Evolutionary conservation across 2,888 invertebrate species (phyloP).

Genomic region (Melikaiella ostensackeni): DNA sequence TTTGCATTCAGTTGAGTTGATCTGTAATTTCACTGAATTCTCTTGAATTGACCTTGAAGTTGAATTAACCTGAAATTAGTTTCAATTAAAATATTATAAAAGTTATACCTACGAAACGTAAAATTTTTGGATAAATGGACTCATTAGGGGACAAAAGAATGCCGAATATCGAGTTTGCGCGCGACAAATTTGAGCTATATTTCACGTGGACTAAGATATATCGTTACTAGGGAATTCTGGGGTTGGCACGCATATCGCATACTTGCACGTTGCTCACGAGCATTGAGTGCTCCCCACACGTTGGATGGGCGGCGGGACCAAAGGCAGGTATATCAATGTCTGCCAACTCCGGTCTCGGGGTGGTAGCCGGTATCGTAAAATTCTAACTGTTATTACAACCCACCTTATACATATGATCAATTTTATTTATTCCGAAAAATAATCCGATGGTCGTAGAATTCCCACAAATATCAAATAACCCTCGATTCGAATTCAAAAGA

Average conservation of each 20-base stretch:
- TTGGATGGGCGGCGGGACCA: constrained; percentile 7
- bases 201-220: constrained; percentile 15
- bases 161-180: not conserved
- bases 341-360: not conserved
- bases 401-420: not conserved
- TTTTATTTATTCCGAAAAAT: constrained; percentile 13
- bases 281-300: constrained; percentile 24
- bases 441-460: not conserved
- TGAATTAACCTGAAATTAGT: not conserved
- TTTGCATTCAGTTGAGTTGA: not conserved
- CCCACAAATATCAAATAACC: not conserved
- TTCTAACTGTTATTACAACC: constrained; percentile 14
- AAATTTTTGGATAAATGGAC: not conserved
- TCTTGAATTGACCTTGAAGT: not conserved
- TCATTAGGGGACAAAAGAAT: constrained; percentile 4
- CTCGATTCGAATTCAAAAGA: not conserved
- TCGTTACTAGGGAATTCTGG: constrained; percentile 5
- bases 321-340: constrained; percentile 22
- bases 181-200: constrained; percentile 29
- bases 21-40: not conserved
- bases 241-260: constrained; percentile 27
- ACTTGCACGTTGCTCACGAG: constrained; percentile 31
- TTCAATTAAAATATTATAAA: not conserved
- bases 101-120: not conserved
- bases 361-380: constrained; percentile 1